Evolutionary conservation across 2,113 vertebrate species (phyloP).

Genomic region (Tichodroma muraria): DNA sequence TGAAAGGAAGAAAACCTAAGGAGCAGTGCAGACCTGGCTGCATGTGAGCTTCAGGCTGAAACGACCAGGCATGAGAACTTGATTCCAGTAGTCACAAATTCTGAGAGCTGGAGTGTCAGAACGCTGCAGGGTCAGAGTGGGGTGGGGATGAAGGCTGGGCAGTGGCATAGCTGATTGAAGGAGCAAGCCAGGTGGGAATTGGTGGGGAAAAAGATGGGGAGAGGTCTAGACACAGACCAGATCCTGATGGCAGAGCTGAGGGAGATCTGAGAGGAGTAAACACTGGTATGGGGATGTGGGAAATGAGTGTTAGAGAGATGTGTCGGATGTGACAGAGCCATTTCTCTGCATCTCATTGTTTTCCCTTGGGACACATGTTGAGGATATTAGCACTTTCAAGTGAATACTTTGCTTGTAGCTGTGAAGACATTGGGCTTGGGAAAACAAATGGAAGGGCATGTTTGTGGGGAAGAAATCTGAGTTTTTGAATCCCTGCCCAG

Average conservation of each 20-base stretch:
- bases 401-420: not conserved
- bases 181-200: not conserved
- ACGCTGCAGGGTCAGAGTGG: fast-evolving
- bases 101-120: not conserved
- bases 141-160: not conserved
- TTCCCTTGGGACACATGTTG: not conserved
- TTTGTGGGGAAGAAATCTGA: not conserved
- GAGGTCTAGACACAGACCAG: not conserved
- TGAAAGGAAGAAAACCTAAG: not conserved
- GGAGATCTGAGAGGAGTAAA: not conserved
- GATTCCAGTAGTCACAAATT: not conserved
- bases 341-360: not conserved
- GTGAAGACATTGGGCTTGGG: not conserved
- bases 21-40: not conserved
- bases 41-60: not conserved
- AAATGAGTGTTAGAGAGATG: not conserved
- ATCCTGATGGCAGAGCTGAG: not conserved
- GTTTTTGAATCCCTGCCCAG: not conserved
- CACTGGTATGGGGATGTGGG: not conserved
- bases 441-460: constrained; percentile 25
- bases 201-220: not conserved
- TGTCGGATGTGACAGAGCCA: not conserved
- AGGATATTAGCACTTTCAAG: constrained; percentile 7
- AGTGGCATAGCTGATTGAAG: not conserved
- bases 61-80: not conserved